Base-by-base conservation (phyloP, 2,888 invertebrate genomes). In the Acronicta psi region DNA sequence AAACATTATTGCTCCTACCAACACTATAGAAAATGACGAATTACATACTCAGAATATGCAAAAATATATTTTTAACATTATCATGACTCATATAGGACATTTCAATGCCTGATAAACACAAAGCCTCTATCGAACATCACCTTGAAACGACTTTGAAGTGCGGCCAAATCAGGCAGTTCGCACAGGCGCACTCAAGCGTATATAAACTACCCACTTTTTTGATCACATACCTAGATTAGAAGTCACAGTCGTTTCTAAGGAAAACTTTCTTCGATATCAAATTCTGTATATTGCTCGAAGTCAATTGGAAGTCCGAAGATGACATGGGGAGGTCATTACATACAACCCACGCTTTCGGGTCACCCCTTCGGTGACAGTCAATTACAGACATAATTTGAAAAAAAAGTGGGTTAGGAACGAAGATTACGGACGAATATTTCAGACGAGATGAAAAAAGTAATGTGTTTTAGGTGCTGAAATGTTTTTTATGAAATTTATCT, bases 301-400 rank as follows among this genome's bases (percentile, higher is more conserved):
- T 63, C 67, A 73, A 70, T 67, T 61, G 67, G 34, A 47, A 63
- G 46, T 54, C 43, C 57, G 20, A 41, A 34, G 58, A 63, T 70
- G 70, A 64, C 57, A 45, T 58, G 57, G 69, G 59, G 47, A 56
- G 59, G 59, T 70, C 71, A 60, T 74, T 70, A 67, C 59, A 53
- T 56, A 40, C 40, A 50, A 44, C 60, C 60, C 54, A 61, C 53
- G 74, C 63, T 37, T 47, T 40, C 9, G 69, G 73, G 64, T 59
- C 53, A 63, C 46, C 67, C 67, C 47, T 53, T 70, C 41, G 18
- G 16, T 59, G 74, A 53, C 74, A 76, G 67, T 55, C 53, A 51
- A 70, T 74, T 74, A 76, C 67, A 40, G 37, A 47, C 38, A 70
- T 67, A 63, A 74, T 76, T 70, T 70, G 59, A 54, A 59, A 53